Percentiles rank a stretch among this genome's conserved stretches.
phyloP scores from a whole-genome alignment of 2,888 invertebrate species.

The Pristionchus exspectatus region DNA sequence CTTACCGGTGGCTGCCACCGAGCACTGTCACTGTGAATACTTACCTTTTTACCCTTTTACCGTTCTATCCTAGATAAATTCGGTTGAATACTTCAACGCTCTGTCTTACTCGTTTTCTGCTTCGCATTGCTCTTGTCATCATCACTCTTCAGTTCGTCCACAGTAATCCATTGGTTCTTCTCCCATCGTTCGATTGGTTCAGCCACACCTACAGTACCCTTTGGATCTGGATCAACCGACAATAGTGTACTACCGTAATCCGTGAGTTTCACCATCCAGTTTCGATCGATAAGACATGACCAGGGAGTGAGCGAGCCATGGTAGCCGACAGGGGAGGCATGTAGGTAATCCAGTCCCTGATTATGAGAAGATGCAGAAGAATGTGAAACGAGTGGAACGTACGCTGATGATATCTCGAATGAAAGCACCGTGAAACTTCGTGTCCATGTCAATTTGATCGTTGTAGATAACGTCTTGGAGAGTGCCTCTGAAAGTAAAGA shows the following conservation, averaged over 20 bases:
- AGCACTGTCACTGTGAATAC: not conserved
- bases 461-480: slow-evolving; percentile 71
- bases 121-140: slow-evolving; percentile 75
- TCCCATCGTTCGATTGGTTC: slow-evolving; percentile 77
- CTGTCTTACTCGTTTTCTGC: slow-evolving; percentile 70
- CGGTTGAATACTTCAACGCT: too few relatives aligned
- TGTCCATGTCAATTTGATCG: slow-evolving; percentile 64
- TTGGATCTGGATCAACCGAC: not conserved
- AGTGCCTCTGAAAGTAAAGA: slow-evolving; percentile 25
- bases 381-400: too few relatives aligned
- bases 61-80: not conserved
- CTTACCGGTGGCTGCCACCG: too few relatives aligned
- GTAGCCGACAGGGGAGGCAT: slow-evolving; percentile 67
- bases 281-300: slow-evolving; percentile 70
- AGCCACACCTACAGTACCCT: slow-evolving; percentile 64
- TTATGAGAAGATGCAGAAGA: too few relatives aligned
- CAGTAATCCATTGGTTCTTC: slow-evolving; percentile 70
- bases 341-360: slow-evolving; percentile 69
- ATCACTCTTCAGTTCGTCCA: slow-evolving; percentile 64
- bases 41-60: not conserved
- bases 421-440: slow-evolving; percentile 71
- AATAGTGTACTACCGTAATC: slow-evolving; percentile 62
- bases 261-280: slow-evolving; percentile 71
- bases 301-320: slow-evolving; percentile 70
- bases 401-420: slow-evolving; percentile 66